A percentile compares a stretch with the other conserved stretches of the same genome.
Evolutionary conservation across 37 sponge, comb jelly and placozoan species (phyloP).

Genomic region (Aphrocallistes beatrix): DNA sequence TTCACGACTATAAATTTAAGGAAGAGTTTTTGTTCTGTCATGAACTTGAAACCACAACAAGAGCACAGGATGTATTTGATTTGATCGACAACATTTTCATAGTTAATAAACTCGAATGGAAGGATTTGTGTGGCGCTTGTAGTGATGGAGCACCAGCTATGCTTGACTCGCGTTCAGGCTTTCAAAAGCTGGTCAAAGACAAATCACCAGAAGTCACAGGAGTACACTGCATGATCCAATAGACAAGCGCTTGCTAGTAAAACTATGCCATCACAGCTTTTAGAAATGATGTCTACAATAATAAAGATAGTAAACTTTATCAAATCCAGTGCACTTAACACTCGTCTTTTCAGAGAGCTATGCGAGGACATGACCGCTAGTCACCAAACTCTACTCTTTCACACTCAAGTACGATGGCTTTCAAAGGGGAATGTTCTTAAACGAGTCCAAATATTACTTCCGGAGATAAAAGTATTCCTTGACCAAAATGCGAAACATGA

Average conservation of each 20-base stretch:
- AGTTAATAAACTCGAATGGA: constrained; percentile 1
- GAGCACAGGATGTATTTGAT: neutral
- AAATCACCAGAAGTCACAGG: constrained; percentile 18
- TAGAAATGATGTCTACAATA: constrained; percentile 7
- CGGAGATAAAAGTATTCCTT: constrained; percentile 12
- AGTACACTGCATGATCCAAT: constrained; percentile 12
- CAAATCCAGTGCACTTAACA: constrained; percentile 15
- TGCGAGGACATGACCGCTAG: neutral
- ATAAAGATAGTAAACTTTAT: neutral
- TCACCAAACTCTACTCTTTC: neutral
- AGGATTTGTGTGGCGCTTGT: constrained; percentile 7
- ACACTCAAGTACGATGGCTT: constrained; percentile 19
- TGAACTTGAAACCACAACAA: constrained; percentile 17
- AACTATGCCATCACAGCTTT: neutral
- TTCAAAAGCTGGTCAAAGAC: constrained; percentile 18
- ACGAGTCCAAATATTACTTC: constrained; percentile 6
- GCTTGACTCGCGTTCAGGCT: constrained; percentile 12
- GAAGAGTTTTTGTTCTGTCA: constrained; percentile 14
- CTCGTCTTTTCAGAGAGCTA: constrained; percentile 8
- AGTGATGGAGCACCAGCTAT: constrained; percentile 17
- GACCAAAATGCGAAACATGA: neutral
- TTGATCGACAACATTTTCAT: neutral
- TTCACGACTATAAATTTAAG: neutral
- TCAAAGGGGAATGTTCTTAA: constrained; percentile 10
- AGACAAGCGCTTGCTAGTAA: constrained; percentile 13